phyloP scores from a whole-genome alignment of 2,888 invertebrate genomes.

The Conomelus anceps region DNA sequence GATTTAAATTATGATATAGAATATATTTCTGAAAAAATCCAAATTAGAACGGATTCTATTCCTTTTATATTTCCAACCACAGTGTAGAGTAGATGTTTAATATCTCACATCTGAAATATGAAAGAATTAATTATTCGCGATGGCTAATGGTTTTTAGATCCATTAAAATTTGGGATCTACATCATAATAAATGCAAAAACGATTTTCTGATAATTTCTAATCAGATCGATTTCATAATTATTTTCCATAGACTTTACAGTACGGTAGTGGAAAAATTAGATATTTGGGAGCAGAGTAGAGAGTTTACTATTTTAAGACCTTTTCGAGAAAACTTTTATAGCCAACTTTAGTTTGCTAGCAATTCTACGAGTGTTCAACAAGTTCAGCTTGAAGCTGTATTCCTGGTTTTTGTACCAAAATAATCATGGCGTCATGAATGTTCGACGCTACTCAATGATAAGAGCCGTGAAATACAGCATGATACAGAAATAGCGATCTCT shows the following conservation, averaged over 20 bases:
- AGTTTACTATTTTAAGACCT: neutral
- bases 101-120: no score
- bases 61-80: no score
- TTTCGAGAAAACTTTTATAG: neutral
- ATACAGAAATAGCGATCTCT: neutral
- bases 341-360: neutral
- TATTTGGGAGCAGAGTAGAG: neutral
- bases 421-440: neutral
- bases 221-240: neutral
- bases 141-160: no score
- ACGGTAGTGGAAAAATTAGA: neutral
- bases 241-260: neutral
- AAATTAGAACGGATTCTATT: no score
- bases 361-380: neutral
- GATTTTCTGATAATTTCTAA: no score
- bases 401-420: neutral
- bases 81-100: no score
- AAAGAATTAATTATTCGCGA: no score
- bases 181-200: no score
- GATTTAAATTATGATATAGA: no score
- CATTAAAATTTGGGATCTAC: no score
- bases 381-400: neutral
- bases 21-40: no score
- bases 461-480: neutral
- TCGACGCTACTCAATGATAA: neutral